Conservation (phyloP, 2,888 invertebrate genomes). For the Mythimna albipuncta region DNA sequence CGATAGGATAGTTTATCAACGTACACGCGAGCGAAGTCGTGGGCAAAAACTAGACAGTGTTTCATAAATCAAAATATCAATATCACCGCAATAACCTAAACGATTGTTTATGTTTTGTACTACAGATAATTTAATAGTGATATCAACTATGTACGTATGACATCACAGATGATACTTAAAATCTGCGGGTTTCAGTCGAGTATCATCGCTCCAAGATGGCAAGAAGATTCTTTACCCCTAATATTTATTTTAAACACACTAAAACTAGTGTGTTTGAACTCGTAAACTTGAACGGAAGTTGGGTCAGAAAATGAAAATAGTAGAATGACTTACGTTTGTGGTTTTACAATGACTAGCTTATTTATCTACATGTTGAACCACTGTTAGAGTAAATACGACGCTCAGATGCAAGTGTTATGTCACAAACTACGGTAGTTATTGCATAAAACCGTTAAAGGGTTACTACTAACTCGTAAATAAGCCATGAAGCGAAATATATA, state of each 20-base stretch:
- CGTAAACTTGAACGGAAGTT: slow-evolving; percentile 71
- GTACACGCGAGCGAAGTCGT: too few species aligned
- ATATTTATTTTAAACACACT: slow-evolving; percentile 74
- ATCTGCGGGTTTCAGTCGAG: slow-evolving; percentile 47
- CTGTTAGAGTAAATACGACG: slow-evolving; percentile 49
- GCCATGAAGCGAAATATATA: slow-evolving; percentile 3
- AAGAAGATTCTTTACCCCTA: slow-evolving; percentile 63
- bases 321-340: slow-evolving; percentile 64
- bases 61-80: slow-evolving; percentile 15
- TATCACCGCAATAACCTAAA: slow-evolving; percentile 36
- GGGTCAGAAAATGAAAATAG: slow-evolving; percentile 67
- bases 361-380: slow-evolving; percentile 47
- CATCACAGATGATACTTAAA: slow-evolving; percentile 52
- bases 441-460: slow-evolving; percentile 28
- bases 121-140: slow-evolving; percentile 25
- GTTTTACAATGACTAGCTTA: slow-evolving; percentile 54
- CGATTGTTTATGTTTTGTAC: slow-evolving; percentile 43
- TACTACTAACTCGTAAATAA: slow-evolving; percentile 24
- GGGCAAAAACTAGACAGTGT: neutral
- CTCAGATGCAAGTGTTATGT: slow-evolving; percentile 38
- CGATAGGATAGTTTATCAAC: too few species aligned
- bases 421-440: slow-evolving; percentile 39
- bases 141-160: slow-evolving; percentile 26
- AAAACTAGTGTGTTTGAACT: slow-evolving; percentile 69
- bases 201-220: slow-evolving; percentile 47